A percentile compares a stretch with the other conserved stretches of the same genome.
phyloP scores from a whole-genome alignment of 2,797 vertebrate species.

The Galaxias olidus region DNA sequence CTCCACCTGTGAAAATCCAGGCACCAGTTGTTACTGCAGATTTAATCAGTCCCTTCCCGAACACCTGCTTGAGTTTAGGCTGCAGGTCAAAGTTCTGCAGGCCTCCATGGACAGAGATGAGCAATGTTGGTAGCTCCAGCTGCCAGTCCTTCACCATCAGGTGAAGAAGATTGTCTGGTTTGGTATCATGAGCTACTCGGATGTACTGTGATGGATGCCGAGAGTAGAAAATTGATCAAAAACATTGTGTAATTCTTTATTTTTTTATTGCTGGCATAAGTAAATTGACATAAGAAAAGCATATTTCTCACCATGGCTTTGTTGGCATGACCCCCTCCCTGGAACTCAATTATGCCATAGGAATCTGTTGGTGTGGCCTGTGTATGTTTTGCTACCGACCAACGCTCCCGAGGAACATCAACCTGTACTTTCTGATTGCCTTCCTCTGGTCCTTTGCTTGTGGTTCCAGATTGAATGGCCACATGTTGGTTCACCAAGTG shows the following conservation, averaged over 20 bases:
- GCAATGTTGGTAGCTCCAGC: conserved; percentile 90
- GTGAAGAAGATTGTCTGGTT: conserved; percentile 90
- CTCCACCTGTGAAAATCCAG: conserved; percentile 97
- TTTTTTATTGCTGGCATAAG: too few species aligned
- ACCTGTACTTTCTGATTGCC: conserved; percentile 65
- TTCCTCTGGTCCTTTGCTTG: conserved; percentile 71
- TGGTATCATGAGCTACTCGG: conserved; percentile 88
- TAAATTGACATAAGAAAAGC: too few species aligned
- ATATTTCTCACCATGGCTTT: conserved; percentile 84
- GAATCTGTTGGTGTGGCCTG: conserved; percentile 84
- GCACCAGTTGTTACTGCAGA: conserved; percentile 95
- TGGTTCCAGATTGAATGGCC: conserved; percentile 55
- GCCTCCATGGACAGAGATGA: conserved; percentile 94
- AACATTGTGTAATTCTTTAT: too few species aligned
- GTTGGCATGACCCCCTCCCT: conserved; percentile 89
- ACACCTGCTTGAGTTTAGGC: conserved; percentile 95
- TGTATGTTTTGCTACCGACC: conserved; percentile 85
- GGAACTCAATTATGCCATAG: conserved; percentile 91
- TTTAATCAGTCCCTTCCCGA: conserved; percentile 95
- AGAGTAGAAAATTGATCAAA: not conserved
- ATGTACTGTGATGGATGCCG: conserved; percentile 83
- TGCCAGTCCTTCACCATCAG: conserved; percentile 98
- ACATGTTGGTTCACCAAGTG: conserved; percentile 83
- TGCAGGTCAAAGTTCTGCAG: conserved; percentile 95
- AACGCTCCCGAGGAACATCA: conserved; percentile 81